These are phyloP conservation scores for Anoplolepis gracilipes DNA, from an alignment of 1,140 invertebrate genomes.

Conservation along the genomic window DNA sequence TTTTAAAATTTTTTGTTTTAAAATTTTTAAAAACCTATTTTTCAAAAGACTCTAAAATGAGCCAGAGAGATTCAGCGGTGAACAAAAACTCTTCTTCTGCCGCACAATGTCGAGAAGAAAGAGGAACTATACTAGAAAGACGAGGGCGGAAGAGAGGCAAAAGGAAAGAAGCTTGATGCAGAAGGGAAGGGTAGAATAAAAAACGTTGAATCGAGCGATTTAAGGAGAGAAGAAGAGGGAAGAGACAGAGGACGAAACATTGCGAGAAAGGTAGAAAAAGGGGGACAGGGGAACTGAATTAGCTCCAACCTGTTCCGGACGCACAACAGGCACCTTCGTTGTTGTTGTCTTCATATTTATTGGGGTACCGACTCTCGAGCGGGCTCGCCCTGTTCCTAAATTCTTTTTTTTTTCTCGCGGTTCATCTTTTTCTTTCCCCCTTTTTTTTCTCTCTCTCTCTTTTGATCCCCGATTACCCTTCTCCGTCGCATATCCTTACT, in stretches of 20 bases:
- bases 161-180: slow-evolving; percentile 32
- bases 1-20: not conserved
- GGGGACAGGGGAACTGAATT: slow-evolving; percentile 76
- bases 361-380: slow-evolving; percentile 78
- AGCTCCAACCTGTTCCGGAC: slow-evolving; percentile 83
- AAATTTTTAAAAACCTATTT: not conserved
- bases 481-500: slow-evolving; percentile 55
- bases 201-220: slow-evolving; percentile 62
- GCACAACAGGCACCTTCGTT: slow-evolving; percentile 80
- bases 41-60: slow-evolving; percentile 33
- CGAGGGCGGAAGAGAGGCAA: not conserved
- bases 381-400: slow-evolving; percentile 73
- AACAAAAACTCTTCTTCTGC: slow-evolving; percentile 67
- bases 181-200: slow-evolving; percentile 43
- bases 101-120: slow-evolving; percentile 63
- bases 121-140: slow-evolving; percentile 15
- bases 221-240: slow-evolving; percentile 25
- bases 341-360: slow-evolving; percentile 86
- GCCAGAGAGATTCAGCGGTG: slow-evolving; percentile 34
- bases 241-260: slow-evolving; percentile 24
- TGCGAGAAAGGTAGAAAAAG: slow-evolving; percentile 51
- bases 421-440: slow-evolving; percentile 23
- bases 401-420: slow-evolving; percentile 64
- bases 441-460: slow-evolving; percentile 22
- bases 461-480: slow-evolving; percentile 67